Base-by-base conservation (phyloP, 23 tunicate species). In the Aplidium turbinatum region DNA sequence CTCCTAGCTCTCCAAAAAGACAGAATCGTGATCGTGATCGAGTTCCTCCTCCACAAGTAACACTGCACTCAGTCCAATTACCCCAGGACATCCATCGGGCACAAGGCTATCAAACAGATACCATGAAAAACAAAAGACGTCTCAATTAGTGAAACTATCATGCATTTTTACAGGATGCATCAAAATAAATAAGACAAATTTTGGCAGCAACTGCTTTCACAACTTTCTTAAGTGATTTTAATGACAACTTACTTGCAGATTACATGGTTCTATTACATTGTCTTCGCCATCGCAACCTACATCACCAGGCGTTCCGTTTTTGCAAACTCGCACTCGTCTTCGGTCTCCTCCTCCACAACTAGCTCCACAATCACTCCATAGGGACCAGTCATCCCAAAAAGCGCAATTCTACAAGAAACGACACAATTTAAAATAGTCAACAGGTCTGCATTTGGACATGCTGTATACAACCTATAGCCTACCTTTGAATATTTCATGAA, bases 321-420 rank as follows among this genome's bases (percentile, higher is more conserved):
- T 30, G 70, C 98, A 92, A 2, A 2, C 36, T 9, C 98, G 75
- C 21, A 26, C 11, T 38, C 86, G 46, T 18, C 36, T 39, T 46
- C 80, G 82, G 35, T 36, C 57, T 4, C 98, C 98, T 9, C 81
- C 79, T 29, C 78, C 93, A 47, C 98, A 92, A 2, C 87, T 70
- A 16, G 54, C 61, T 23, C 80, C 67, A 58, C 98, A 92, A 7
- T 31, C 55, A 1, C 71, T 33, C 87, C 87, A 89, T 38, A 58
- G 26, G 16, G 64, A 23, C 84, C 88, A 92, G 1, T 35, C 27
- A 23, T 72, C 31, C 87, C 87, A 92, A 58, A 60, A 33, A n/a
- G 85, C 82, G 53, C 96, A 88, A 7, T 45, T 30, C 85, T 80
- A 52, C n/a, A n/a, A n/a, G n/a, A n/a, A n/a, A n/a, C n/a, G n/a